Base-by-base conservation (phyloP, 2,113 vertebrate species). In the Tiliqua scincoides region DNA sequence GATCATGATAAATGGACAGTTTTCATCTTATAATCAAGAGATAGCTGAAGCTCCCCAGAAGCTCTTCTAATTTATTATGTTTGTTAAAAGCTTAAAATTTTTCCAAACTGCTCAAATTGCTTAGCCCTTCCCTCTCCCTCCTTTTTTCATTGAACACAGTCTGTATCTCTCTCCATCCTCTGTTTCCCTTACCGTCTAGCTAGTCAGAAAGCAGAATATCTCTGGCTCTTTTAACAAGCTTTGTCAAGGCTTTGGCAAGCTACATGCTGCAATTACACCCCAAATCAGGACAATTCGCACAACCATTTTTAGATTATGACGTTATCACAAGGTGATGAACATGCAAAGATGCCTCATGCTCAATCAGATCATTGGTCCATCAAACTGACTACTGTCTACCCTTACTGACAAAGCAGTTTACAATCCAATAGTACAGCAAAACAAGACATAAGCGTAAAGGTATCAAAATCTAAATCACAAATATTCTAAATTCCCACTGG, bases 21-120 rank as follows among this genome's bases (percentile, higher is more conserved):
- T 83, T 43, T 63, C 57, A 25, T 54, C 65, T 71, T 74, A 79
- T 72, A 73, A 86, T 86, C 78, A 74, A 43, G 78, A 80, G 85
- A 81, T 74, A 35, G 78, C 54, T 86, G 85, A 86, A 86, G 78
- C n/a, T 86, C 68, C 70, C 57, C 85, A 86, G 85, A 86, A 80
- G 67, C 37, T 73, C 59, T 86, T 23, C 59, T 74, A 86, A 86
- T 86, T 86, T 86, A 86, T 80, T 86, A 81, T 86, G 70, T 86
- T 86, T 86, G 43, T 65, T 86, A 74, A 86, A 65, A 86, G 68
- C 17, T 80, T 65, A 80, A 86, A 78, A 27, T 65, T 40, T 68
- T 54, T 80, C 70, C 59, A 73, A 81, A 79, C 77, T 52, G 63
- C 85, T 8, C 59, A 4, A 68, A 79, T 68, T 54, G 15, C 65